Conservation (phyloP, 2,888 invertebrate species). For the Oxycera nigricornis region DNA sequence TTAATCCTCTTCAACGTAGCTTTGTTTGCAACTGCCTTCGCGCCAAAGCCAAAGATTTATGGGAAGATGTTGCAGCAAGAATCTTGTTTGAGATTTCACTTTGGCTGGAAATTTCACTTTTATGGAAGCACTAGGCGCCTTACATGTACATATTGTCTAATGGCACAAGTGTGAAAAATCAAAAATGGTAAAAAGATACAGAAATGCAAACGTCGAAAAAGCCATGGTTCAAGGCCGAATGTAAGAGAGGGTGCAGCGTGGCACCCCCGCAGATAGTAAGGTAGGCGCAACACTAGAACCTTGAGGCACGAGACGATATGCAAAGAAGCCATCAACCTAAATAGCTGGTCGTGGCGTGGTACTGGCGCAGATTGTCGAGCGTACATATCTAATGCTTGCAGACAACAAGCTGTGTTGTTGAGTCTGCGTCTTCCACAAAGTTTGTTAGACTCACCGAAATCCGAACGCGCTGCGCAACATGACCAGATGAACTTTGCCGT, state of each 20-base stretch:
- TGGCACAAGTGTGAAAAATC: neutral
- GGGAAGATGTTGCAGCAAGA: conserved; percentile 28
- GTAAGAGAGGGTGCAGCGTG: neutral
- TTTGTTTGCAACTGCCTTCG: conserved; percentile 30
- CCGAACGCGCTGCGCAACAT: conserved; percentile 32
- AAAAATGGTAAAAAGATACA: neutral
- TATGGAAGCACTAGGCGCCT: conserved; percentile 14
- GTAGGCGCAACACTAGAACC: conserved; percentile 31
- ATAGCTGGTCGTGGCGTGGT: neutral
- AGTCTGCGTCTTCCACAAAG: conserved; percentile 3
- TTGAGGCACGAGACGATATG: conserved; percentile 24
- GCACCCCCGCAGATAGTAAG: neutral
- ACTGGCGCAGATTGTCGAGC: neutral
- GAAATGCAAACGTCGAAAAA: conserved; percentile 28
- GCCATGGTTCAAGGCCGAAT: conserved; percentile 30
- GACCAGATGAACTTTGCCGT: conserved; percentile 34
- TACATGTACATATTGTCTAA: neutral
- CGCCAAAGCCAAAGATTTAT: conserved; percentile 18
- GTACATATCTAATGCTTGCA: neutral
- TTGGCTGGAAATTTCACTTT: conserved; percentile 34
- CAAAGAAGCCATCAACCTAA: conserved; percentile 26
- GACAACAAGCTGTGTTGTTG: neutral
- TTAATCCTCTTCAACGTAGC: neutral
- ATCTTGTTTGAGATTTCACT: conserved; percentile 22
- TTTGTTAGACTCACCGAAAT: conserved; percentile 18